Evolutionary conservation across 2,888 invertebrate genomes (phyloP).

Genomic region (Sabellastarte sp.): DNA sequence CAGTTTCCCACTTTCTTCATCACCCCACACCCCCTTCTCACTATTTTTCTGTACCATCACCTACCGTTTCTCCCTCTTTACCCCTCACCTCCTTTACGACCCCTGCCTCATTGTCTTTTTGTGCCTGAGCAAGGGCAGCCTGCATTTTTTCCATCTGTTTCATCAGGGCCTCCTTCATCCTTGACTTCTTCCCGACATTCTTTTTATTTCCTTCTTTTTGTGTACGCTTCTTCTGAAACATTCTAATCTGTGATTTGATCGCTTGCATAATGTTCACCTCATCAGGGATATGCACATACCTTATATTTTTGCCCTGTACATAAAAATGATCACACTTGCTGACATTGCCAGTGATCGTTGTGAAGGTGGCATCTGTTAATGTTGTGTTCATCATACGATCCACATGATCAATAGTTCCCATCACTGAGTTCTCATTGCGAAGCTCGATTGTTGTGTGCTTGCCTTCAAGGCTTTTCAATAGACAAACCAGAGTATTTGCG

Average conservation of each 20-base stretch:
- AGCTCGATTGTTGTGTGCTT: slow-evolving; percentile 43
- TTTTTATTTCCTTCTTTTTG: too few relatives aligned
- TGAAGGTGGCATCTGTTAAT: slow-evolving; percentile 39
- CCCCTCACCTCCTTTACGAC: too few relatives aligned
- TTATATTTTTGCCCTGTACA: slow-evolving; percentile 44
- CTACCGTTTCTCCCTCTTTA: too few relatives aligned
- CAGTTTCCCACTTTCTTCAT: too few relatives aligned
- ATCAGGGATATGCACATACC: slow-evolving; percentile 55
- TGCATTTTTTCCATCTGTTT: too few relatives aligned
- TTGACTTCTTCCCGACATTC: too few relatives aligned
- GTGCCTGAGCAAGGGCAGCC: too few relatives aligned
- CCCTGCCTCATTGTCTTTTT: too few relatives aligned
- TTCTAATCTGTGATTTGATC: slow-evolving; percentile 23
- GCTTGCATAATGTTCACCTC: slow-evolving; percentile 42
- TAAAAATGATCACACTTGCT: slow-evolving; percentile 31
- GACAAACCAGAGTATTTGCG: slow-evolving; percentile 38
- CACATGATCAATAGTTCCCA: slow-evolving; percentile 38
- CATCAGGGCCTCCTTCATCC: too few relatives aligned
- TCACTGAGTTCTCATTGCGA: slow-evolving; percentile 40
- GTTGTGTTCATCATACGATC: slow-evolving; percentile 43
- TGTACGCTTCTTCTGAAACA: background rate
- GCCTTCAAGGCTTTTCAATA: slow-evolving; percentile 43
- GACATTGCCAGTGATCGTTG: slow-evolving; percentile 8
- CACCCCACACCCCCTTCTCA: too few relatives aligned
- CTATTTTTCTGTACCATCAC: too few relatives aligned